These are phyloP conservation scores for Anthophora plumipes DNA, from an alignment of 2,888 invertebrate genomes.

Conservation along the genomic window DNA sequence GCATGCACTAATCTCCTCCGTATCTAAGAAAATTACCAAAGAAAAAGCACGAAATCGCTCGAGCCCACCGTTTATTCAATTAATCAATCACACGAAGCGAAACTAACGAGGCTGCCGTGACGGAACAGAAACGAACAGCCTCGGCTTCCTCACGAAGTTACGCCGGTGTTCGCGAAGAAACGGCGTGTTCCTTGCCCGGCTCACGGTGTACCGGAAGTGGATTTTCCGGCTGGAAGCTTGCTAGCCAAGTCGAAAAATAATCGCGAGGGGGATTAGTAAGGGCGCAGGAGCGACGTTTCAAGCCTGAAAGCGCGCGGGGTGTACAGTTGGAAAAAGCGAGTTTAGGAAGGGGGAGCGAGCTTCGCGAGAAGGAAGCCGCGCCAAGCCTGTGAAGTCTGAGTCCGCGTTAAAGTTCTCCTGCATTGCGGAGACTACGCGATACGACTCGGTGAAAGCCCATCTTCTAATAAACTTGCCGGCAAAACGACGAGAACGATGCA, in stretches of 20 bases:
- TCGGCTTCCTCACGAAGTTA: not conserved
- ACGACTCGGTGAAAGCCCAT: constrained; percentile 56
- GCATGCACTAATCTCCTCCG: no score
- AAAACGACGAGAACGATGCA: constrained; percentile 57
- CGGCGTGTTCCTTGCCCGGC: not conserved
- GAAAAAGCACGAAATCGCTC: not conserved
- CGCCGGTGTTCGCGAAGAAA: not conserved
- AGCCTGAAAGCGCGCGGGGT: constrained; percentile 1
- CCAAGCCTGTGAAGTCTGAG: constrained; percentile 25
- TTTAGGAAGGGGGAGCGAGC: constrained; percentile 24
- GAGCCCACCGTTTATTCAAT: not conserved
- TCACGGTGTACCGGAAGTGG: constrained; percentile 8
- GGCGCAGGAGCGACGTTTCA: constrained; percentile 16
- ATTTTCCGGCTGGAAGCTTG: constrained; percentile 32
- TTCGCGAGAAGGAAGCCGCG: constrained; percentile 20
- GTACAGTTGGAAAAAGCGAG: constrained; percentile 6
- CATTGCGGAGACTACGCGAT: constrained; percentile 51
- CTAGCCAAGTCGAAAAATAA: constrained; percentile 35
- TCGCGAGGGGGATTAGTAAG: constrained; percentile 23
- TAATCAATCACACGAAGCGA: constrained; percentile 11
- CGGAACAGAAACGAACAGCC: not conserved
- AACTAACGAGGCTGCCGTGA: constrained; percentile 7
- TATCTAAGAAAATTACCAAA: not conserved
- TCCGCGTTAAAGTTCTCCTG: constrained; percentile 53
- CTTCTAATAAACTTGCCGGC: constrained; percentile 70